Evolutionary conservation across 2,113 vertebrate genomes (phyloP), one percentile per base, ranked within the genome.

Genomic region (Apeltes quadracus): DNA sequence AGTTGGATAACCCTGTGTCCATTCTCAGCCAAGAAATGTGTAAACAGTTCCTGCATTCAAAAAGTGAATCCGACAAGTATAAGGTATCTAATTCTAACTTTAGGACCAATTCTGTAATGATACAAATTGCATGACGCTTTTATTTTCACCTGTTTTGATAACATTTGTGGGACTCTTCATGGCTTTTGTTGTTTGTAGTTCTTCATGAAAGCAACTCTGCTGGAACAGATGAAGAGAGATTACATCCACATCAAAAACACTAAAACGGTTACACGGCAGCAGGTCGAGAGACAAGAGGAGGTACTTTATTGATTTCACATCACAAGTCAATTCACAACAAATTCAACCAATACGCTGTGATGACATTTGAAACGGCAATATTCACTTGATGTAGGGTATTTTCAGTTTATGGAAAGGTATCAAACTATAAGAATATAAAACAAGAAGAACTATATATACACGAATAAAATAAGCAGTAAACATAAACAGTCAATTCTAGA

Each of bases 11-110:
- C 87, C 95, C 96, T 0, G 94, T 98, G 66, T 96, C 95, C 72
- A 89, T 97, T 80, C 93, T 98, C 79, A 98, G 94, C 54, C 96
- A 98, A 88, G 96, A 97, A 81, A 97, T 97, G 96, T 97, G 96
- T 82, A 97, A 97, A 82, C 94, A 95, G 58, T 97, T 98, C 79
- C 89, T 98, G 38, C 96, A 97, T 79, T 96, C 96, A 51, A 98
- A 96, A 93, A 96, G 91, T 76, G 96, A 96, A 87, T 87, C 93
- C 0, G 96, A 98, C 89, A 98, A 97, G 75, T 98, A 97, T 75
- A 97, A 96, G 95, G 96, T 97, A 90, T 56, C 11, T 20, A 11
- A 3, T 54, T 23, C 20, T 43, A 71, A 15, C n/a, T 29, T 29
- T 29, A 3, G 29, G 9, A 23, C 29, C 11, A n/a, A 34, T 7